A percentile compares a stretch with the other conserved stretches of the same genome.
These are phyloP conservation scores for Monodelphis domestica DNA, from an alignment of 2,797 vertebrate genomes.

Conservation along the genomic window DNA sequence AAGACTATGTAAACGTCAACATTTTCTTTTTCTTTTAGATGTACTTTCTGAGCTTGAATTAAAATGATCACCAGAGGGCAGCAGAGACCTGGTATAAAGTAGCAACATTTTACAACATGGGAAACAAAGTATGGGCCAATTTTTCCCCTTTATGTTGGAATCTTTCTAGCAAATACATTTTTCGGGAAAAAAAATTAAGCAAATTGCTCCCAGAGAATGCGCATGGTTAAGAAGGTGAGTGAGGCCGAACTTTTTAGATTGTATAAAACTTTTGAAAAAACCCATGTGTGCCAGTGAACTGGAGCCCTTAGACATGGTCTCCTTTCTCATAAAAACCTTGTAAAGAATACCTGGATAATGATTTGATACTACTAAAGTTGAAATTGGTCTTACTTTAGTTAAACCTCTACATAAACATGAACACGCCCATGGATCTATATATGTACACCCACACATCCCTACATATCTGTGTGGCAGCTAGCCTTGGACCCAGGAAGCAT, in stretches of 20 bases:
- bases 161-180: neutral
- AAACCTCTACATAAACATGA: neutral
- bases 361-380: neutral
- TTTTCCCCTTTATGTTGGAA: neutral
- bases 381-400: neutral
- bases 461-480: no score
- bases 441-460: no score
- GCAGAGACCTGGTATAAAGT: neutral
- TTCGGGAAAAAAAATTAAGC: neutral
- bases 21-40: neutral
- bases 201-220: neutral
- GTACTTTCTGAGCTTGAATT: neutral
- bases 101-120: neutral
- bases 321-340: neutral
- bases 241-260: neutral
- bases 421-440: neutral
- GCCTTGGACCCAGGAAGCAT: neutral
- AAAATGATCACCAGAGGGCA: neutral
- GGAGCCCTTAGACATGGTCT: neutral
- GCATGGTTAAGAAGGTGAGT: neutral
- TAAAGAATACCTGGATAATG: neutral
- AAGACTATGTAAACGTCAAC: neutral
- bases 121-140: neutral
- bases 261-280: neutral
- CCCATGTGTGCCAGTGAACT: neutral